These are phyloP conservation scores for Euthynnus affinis DNA, from an alignment of 2,797 vertebrate genomes.

Conservation along the genomic window DNA sequence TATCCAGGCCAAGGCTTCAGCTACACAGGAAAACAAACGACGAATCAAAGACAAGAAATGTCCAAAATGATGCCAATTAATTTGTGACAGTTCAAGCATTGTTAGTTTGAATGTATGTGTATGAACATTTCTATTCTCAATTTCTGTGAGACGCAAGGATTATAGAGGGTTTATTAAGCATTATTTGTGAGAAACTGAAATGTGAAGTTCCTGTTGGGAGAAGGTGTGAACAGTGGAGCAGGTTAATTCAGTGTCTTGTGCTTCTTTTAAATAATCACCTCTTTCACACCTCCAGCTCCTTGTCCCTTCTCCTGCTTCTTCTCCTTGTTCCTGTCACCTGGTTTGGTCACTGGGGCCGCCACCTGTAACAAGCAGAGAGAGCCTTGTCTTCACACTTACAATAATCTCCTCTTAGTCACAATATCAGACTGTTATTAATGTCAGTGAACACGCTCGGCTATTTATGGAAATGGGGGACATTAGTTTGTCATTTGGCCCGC, in stretches of 20 bases:
- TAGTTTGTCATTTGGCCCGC: constrained; percentile 37
- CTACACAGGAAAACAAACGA: constrained; percentile 55
- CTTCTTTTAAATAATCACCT: constrained; percentile 66
- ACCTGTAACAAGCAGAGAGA: constrained; percentile 47
- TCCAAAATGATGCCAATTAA: too few species aligned
- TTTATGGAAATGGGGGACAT: constrained; percentile 56
- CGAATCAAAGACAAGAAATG: not conserved
- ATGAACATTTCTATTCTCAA: not conserved
- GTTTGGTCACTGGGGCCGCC: constrained; percentile 43
- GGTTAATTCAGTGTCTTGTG: not conserved
- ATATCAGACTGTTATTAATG: not conserved
- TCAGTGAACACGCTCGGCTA: constrained; percentile 45
- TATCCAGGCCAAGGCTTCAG: constrained; percentile 80
- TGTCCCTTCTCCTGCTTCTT: constrained; percentile 75
- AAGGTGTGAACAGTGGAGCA: not conserved
- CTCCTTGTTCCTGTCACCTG: constrained; percentile 75
- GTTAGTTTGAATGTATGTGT: too few species aligned
- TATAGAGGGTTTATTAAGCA: fast-evolving
- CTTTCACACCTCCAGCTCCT: constrained; percentile 57
- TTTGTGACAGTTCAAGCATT: not conserved
- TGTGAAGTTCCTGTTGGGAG: not conserved
- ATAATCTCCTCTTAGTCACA: not conserved
- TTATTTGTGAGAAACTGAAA: not conserved
- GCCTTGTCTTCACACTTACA: not conserved
- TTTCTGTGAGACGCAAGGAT: not conserved